Base-by-base conservation (phyloP, 2,797 vertebrate genomes). In the Bradypus variegatus region DNA sequence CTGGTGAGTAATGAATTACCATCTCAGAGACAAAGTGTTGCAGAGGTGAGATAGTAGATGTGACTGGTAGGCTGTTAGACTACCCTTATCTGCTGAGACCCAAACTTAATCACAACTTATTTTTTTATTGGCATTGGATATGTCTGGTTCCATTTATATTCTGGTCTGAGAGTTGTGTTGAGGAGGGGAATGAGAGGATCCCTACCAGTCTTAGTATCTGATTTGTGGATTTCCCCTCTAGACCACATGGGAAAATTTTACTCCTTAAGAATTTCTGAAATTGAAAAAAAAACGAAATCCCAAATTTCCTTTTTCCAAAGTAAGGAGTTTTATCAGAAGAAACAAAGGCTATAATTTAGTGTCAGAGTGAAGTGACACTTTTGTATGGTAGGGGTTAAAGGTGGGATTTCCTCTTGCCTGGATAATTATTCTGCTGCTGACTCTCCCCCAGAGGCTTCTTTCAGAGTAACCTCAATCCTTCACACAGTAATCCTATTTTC, bases 1-100 rank as follows among this genome's bases (percentile, higher is more conserved):
- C 91, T 99, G 99, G 99, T 99, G 97, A 98, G 97, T 97, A 83
- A 53, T 29, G 6, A 60, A 16, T 1, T 73, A 10, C 60, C 29
- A n/a, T 31, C 36, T 31, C 18, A 75, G 41, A 45, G 64, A 89
- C 33, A 93, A 84, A 86, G 41, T 78, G 7, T 85, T 78, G 10
- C 33, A 12, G 23, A 38, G 82, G 80, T 92, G 78, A 94, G 76
- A 92, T 48, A 60, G 31, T 64, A 72, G 38, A 16, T 84, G 23
- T 88, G 60, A 58, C 62, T 85, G 72, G 25, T 70, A 77, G n/a
- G 3, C 25, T 82, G 3, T 38, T 91, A 69, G 36, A 58, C 31
- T 90, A 29, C 65, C 18, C 4, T 90, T 92, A 80, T 73, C 70
- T 75, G 48, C 58, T 38, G 55, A 86, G 31, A 53, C 70, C 69